Percentiles rank a stretch among this genome's conserved stretches.
Conservation (phyloP, 1,140 invertebrate genomes). For the Liolophura sinensis region DNA sequence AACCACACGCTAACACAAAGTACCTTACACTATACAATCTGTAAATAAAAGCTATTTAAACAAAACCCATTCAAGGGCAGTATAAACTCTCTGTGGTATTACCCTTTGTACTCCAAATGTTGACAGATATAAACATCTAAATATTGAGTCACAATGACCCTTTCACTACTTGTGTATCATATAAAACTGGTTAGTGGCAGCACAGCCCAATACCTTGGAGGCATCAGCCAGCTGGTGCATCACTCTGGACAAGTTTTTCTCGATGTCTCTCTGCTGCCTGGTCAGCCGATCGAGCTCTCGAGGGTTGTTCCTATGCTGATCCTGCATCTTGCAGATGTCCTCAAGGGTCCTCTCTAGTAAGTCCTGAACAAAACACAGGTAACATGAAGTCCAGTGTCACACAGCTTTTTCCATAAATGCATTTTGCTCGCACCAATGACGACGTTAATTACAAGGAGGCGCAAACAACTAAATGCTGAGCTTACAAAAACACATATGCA, state of each 20-base stretch:
- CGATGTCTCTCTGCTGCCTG: conserved; percentile 74
- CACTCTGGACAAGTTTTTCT: conserved; percentile 81
- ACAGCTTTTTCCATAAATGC: neutral
- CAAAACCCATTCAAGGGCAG: no score
- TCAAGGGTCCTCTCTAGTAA: conserved; percentile 75
- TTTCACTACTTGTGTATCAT: no score
- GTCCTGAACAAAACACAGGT: conserved; percentile 63
- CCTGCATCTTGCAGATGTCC: conserved; percentile 69
- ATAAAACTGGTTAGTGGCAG: no score
- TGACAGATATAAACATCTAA: no score
- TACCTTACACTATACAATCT: no score
- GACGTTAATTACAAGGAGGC: conserved; percentile 10
- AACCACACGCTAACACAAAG: no score
- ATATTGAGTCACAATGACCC: no score
- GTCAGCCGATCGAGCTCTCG: conserved; percentile 71
- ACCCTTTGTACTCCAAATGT: no score
- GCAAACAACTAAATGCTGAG: neutral
- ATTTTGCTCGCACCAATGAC: neutral
- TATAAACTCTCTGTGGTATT: no score
- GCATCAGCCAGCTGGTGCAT: conserved; percentile 83
- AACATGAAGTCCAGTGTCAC: neutral
- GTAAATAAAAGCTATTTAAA: no score
- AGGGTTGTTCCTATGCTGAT: conserved; percentile 66
- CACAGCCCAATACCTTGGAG: conserved; percentile 91
- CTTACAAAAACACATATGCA: neutral